Base-by-base conservation (phyloP, 2,113 vertebrate genomes). In the Pomatorhinus ruficollis region DNA sequence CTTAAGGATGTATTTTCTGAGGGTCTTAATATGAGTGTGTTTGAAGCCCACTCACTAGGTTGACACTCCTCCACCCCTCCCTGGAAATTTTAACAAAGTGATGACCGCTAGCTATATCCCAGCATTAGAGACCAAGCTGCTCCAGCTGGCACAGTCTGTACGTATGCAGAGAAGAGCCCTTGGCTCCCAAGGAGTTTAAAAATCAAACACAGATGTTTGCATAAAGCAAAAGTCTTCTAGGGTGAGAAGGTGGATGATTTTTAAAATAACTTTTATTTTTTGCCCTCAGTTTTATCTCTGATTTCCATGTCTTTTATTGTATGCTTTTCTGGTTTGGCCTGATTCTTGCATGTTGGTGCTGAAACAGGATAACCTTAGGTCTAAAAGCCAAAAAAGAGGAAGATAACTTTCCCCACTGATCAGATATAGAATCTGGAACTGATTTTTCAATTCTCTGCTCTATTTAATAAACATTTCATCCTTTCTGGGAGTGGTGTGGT, bases 371-470 rank as follows among this genome's bases (percentile, higher is more conserved):
- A 63, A 18, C 13, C 24, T 71, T 87, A 25, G 22, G 19, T 65
- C 23, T 89, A 76, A 82, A 84, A 82, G 31, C 11, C 10, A 47
- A 25, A 24, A 60, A 87, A 59, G 21, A 71, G 11, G 49, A 87
- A 84, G 53, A 60, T 72, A 71, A 6, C 17, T 90, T 83, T 69
- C 31, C 5, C 9, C n/a, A 35, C 15, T 65, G 44, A 72, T 45
- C 74, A 83, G 8, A 7, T 76, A 21, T 10, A 69, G 37, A 93
- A 79, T 31, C 22, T 79, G 39, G 45, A 89, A 71, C 23, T 54
- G 17, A 56, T 72, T 85, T 90, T 94, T 89, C n/a, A 63, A 12
- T 83, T 91, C 45, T 80, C 15, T 93, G 28, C 25, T 94, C 17
- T 61, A 57, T 79, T 93, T 75, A 80, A 77, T 61, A 61, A 21